These are phyloP conservation scores for Zophobas atratus DNA, from an alignment of 1,140 invertebrate species.

Conservation along the genomic window DNA sequence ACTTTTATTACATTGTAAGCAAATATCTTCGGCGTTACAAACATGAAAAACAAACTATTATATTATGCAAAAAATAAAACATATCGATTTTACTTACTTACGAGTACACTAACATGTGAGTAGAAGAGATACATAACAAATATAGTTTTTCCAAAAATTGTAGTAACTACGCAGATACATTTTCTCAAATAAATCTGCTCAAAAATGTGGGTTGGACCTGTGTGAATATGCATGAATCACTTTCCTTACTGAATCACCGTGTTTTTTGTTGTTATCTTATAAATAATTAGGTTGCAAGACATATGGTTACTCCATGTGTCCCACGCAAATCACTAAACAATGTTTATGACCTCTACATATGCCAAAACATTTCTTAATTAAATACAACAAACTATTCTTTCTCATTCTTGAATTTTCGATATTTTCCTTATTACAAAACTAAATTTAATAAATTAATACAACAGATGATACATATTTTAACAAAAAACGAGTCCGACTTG, in stretches of 20 bases:
- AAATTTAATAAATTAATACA: too few relatives aligned
- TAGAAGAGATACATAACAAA: too few relatives aligned
- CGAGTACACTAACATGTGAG: too few relatives aligned
- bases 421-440: too few relatives aligned
- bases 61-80: too few relatives aligned
- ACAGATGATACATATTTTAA: too few relatives aligned
- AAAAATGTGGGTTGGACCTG: not conserved
- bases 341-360: constrained; percentile 3
- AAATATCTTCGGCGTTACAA: not conserved
- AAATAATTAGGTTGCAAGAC: constrained; percentile 17
- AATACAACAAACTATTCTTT: constrained; percentile 2
- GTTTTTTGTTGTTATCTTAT: constrained; percentile 26
- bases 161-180: too few relatives aligned
- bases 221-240: not conserved
- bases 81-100: too few relatives aligned
- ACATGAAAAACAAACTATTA: too few relatives aligned
- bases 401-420: not conserved
- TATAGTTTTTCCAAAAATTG: too few relatives aligned
- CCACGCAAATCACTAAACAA: constrained; percentile 18
- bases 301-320: constrained; percentile 22
- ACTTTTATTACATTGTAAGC: constrained; percentile 22
- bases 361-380: constrained; percentile 15
- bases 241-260: constrained; percentile 3
- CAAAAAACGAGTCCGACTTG: too few relatives aligned
- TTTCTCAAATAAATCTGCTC: not conserved